Base-by-base conservation (phyloP, 2,113 vertebrate genomes). In the Brachyhypopomus occidentalis region DNA sequence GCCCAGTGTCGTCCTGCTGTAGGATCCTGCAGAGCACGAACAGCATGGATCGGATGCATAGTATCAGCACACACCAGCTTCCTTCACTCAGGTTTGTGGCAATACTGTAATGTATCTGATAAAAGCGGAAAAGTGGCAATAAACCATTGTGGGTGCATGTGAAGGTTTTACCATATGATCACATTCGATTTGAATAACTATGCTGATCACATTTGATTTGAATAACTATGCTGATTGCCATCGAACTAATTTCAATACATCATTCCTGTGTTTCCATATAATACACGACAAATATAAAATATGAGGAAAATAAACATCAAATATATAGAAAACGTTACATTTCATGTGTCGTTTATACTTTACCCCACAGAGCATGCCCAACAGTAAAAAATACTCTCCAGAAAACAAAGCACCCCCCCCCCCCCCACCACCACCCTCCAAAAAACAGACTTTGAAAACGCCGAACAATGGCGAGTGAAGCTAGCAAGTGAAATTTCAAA, bases 161-260 rank as follows among this genome's bases (percentile, higher is more conserved):
- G 64, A 34, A 36, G 30, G 30, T 20, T 66, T 12, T 52, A 4
- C 17, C 2, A 55, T 63, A 59, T 56, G 8, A 72, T 48, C 58
- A 69, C 72, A 75, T 81, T 81, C 71, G 66, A 59, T 52, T 52
- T 12, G 56, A 75, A 34, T 38, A 67, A 45, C 22, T 20, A 36
- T 9, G 14, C 45, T 52, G 25, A 74, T 56, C 58, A 69, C 72
- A 75, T 81, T 81, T 59, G 66, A 59, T 52, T 52, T 12, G 56
- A 75, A 34, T 38, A 67, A 45, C 22, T 20, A 36, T 17, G 14
- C 45, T 52, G 25, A 74, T 56, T 72, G 78, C 45, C 45, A 52
- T 80, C 58, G 5, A 64, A 52, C 45, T 72, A 30, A 60, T 62
- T 52, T 81, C 72, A 19, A 9, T 81, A 38, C 23, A 69, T 62